These are phyloP conservation scores for Motacilla alba DNA, from an alignment of 2,113 vertebrate species.

Conservation along the genomic window DNA sequence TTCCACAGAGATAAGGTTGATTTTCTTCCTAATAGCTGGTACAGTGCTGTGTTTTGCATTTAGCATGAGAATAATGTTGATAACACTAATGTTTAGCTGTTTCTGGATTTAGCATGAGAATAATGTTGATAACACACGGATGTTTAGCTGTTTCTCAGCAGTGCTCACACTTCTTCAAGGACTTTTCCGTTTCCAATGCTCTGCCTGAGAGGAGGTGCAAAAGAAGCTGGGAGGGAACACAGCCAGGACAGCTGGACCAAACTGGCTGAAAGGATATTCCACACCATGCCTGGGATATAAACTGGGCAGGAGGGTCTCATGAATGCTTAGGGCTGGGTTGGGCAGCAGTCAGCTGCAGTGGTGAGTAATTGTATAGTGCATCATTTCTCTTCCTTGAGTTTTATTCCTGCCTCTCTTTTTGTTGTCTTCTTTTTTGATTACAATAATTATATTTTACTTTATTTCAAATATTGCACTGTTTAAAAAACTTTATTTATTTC, in stretches of 20 bases:
- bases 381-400: not conserved
- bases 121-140: not conserved
- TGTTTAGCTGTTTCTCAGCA: not conserved
- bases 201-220: not conserved
- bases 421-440: not conserved
- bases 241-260: not conserved
- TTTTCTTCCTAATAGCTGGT: not conserved
- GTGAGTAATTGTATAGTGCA: not conserved
- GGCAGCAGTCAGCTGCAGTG: not conserved
- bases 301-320: not conserved
- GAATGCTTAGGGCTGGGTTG: not conserved
- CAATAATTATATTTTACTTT: not conserved
- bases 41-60: not conserved
- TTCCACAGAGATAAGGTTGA: not conserved
- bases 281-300: not conserved
- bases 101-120: not conserved
- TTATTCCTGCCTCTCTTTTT: not conserved
- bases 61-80: not conserved
- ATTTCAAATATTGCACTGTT: not conserved
- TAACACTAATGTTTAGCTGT: not conserved
- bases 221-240: not conserved
- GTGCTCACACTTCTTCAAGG: not conserved
- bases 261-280: not conserved
- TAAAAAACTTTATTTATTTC: not conserved
- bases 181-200: not conserved